phyloP scores from a whole-genome alignment of 2,797 vertebrate genomes.

The Rhincodon typus region DNA sequence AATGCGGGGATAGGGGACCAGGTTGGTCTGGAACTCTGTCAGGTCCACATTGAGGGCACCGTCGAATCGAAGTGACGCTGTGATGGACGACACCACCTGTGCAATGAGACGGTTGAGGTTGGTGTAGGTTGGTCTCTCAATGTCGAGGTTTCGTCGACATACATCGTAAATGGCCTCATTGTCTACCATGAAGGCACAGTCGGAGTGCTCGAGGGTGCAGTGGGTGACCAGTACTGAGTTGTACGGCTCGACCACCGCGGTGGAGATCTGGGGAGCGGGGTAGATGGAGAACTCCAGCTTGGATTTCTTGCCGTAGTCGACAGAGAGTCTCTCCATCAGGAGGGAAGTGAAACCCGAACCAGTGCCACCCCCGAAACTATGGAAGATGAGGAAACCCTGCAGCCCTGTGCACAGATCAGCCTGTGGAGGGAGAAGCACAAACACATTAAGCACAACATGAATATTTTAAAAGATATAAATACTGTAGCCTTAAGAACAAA shows the following conservation, averaged over 20 bases:
- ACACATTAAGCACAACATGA: neutral
- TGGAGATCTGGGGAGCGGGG: constrained; percentile 54
- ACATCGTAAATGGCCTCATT: constrained; percentile 54
- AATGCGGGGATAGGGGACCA: constrained; percentile 56
- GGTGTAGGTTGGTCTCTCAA: constrained; percentile 48
- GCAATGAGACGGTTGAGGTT: constrained; percentile 50
- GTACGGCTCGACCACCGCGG: constrained; percentile 55
- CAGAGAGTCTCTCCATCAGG: constrained; percentile 53
- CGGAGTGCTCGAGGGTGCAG: constrained; percentile 57
- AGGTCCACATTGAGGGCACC: constrained; percentile 52
- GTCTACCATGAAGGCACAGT: constrained; percentile 59
- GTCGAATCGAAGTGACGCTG: constrained; percentile 51
- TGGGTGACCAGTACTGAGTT: constrained; percentile 56
- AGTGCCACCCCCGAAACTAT: constrained; percentile 49
- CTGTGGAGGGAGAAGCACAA: constrained; percentile 42
- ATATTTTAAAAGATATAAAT: no score
- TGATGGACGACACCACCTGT: constrained; percentile 52
- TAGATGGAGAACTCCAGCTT: constrained; percentile 57
- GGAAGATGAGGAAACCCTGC: neutral
- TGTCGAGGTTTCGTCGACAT: constrained; percentile 45
- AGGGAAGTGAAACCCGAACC: constrained; percentile 50
- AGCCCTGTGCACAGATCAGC: constrained; percentile 57
- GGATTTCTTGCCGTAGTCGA: constrained; percentile 55
- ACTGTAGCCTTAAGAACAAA: no score
- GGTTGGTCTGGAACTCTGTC: constrained; percentile 54